These are phyloP conservation scores for Spialia ferax DNA, from an alignment of 2,888 invertebrate genomes.

Conservation along the genomic window DNA sequence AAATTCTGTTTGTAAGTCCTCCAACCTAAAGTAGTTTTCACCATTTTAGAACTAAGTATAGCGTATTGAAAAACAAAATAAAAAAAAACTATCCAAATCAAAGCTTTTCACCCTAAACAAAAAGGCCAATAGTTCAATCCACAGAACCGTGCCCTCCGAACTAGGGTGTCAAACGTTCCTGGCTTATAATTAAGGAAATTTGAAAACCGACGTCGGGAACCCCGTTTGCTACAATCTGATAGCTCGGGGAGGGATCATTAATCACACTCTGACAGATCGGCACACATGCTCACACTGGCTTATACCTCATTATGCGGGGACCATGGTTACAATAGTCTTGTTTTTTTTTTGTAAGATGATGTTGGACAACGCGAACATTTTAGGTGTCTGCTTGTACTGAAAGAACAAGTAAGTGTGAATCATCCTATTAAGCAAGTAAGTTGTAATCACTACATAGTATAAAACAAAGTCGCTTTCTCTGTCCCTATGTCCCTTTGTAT, in stretches of 20 bases:
- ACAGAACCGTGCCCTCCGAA: slow-evolving; percentile 37
- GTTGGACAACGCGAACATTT: not conserved
- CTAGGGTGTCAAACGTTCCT: slow-evolving; percentile 67
- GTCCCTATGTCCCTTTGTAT: too few species aligned
- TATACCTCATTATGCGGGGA: slow-evolving; percentile 57
- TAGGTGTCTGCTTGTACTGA: not conserved
- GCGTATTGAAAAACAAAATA: not conserved
- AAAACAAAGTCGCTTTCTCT: too few species aligned
- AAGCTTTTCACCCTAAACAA: slow-evolving; percentile 1
- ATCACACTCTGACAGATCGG: slow-evolving; percentile 75
- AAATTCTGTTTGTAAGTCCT: too few species aligned
- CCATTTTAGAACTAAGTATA: too few species aligned
- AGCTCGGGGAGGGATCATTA: slow-evolving; percentile 64
- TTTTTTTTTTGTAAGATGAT: slow-evolving; percentile 13
- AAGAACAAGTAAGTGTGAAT: too few species aligned
- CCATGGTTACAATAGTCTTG: slow-evolving; percentile 24
- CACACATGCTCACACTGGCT: slow-evolving; percentile 65
- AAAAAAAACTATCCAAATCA: not conserved
- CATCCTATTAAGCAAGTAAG: too few species aligned
- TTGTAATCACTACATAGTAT: too few species aligned
- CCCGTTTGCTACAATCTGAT: slow-evolving; percentile 59
- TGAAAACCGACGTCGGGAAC: slow-evolving; percentile 70
- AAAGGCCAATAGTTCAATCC: slow-evolving; percentile 22
- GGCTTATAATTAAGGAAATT: slow-evolving; percentile 82
- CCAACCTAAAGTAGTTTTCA: too few species aligned